Conservation (phyloP, 2,113 vertebrate species). For the Ophthalmolycus amberensis region DNA sequence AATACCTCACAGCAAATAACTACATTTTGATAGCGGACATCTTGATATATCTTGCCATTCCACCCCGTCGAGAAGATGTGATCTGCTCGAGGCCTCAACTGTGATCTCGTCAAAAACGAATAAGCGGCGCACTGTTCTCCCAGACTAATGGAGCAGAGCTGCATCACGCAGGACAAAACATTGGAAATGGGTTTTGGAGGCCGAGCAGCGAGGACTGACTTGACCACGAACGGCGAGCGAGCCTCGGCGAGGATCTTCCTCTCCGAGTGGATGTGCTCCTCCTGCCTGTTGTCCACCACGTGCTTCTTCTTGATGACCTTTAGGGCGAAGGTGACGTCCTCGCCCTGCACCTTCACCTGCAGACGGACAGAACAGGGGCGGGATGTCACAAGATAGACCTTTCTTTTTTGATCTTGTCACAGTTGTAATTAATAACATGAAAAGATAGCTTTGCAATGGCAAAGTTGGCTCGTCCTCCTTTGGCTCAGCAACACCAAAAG, state of each 20-base stretch:
- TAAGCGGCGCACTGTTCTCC: slow-evolving; percentile 33
- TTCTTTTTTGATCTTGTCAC: too few relatives aligned
- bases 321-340: slow-evolving; percentile 81
- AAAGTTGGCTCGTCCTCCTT: too few relatives aligned
- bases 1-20: slow-evolving; percentile 48
- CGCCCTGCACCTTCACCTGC: slow-evolving; percentile 80
- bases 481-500: too few relatives aligned
- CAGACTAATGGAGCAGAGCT: slow-evolving; percentile 40
- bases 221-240: slow-evolving; percentile 81
- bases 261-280: slow-evolving; percentile 87
- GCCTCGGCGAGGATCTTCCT: slow-evolving; percentile 82
- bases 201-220: slow-evolving; percentile 51
- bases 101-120: slow-evolving; percentile 66
- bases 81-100: slow-evolving; percentile 30
- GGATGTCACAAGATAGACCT: background rate
- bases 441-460: background rate
- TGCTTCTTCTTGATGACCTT: slow-evolving; percentile 86
- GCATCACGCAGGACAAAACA: slow-evolving; percentile 16
- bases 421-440: background rate
- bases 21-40: slow-evolving; percentile 26
- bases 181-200: background rate
- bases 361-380: background rate
- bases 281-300: slow-evolving; percentile 84
- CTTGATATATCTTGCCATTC: slow-evolving; percentile 23
- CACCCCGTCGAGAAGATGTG: slow-evolving; percentile 13